A percentile compares a stretch with the other conserved stretches of the same genome.
Conservation (phyloP, 2,113 vertebrate species). For the rat (Rattus norvegicus) region DNA sequence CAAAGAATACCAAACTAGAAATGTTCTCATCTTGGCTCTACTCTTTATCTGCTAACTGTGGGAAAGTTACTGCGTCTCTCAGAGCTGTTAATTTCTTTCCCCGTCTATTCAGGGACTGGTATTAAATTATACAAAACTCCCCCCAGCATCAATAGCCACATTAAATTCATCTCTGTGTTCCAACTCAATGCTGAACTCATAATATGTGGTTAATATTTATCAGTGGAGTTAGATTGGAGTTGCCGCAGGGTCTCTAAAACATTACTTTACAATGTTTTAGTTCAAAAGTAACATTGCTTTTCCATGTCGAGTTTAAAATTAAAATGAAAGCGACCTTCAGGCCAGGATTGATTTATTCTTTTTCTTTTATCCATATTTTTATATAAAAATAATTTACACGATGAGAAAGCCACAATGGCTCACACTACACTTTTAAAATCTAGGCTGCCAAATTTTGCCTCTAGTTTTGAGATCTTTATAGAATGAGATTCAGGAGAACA, state of each 20-base stretch:
- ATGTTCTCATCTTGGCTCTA: constrained; percentile 44
- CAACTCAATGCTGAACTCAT: constrained; percentile 16
- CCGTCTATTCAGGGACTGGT: background rate
- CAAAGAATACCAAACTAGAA: constrained; percentile 54
- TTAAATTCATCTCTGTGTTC: constrained; percentile 58
- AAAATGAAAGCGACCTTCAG: constrained; percentile 38
- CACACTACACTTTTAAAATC: constrained; percentile 1
- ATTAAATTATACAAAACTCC: constrained; percentile 51
- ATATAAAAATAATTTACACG: background rate
- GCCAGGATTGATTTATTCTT: background rate
- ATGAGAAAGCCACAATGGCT: constrained; percentile 34
- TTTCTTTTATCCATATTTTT: constrained; percentile 32
- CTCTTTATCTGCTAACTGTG: constrained; percentile 26
- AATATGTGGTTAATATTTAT: constrained; percentile 60
- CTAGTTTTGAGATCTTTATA: constrained; percentile 15
- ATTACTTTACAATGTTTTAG: constrained; percentile 32
- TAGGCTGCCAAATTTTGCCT: constrained; percentile 1
- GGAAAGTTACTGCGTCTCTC: constrained; percentile 51
- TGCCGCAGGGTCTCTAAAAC: constrained; percentile 23
- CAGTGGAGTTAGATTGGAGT: constrained; percentile 24
- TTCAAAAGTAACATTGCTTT: constrained; percentile 56
- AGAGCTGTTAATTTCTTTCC: constrained; percentile 39
- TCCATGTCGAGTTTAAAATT: constrained; percentile 55
- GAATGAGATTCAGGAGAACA: background rate
- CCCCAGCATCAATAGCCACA: constrained; percentile 16